phyloP scores from a whole-genome alignment of 2,888 invertebrate species.

The Yponomeuta plumbellus region DNA sequence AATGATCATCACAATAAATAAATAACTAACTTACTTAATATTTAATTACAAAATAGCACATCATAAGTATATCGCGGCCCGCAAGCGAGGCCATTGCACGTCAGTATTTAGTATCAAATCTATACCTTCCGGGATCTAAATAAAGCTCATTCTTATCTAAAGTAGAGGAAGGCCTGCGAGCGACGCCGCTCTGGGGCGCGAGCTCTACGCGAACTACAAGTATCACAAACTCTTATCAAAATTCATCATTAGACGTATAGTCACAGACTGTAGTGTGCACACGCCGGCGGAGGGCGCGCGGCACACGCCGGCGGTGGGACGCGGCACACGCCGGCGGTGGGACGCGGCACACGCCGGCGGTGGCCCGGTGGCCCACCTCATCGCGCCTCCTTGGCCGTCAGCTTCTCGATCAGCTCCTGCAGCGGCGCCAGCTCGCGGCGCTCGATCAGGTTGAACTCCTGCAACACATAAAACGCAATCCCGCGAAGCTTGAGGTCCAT shows the following conservation, averaged over 20 bases:
- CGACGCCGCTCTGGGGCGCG: not conserved
- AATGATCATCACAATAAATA: conserved; percentile 31
- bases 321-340: conserved; percentile 1
- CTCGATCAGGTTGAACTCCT: conserved; percentile 98
- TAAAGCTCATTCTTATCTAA: conserved; percentile 24
- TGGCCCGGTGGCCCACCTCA: conserved; percentile 52
- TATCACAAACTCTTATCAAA: conserved; percentile 11
- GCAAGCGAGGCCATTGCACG: conserved; percentile 16
- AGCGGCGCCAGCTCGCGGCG: conserved; percentile 96
- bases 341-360: conserved; percentile 1
- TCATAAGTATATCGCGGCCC: conserved; percentile 12
- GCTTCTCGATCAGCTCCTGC: conserved; percentile 97
- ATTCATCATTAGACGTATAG: conserved; percentile 2
- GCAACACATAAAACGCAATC: conserved; percentile 35
- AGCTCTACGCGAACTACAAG: not conserved
- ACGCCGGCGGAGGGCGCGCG: conserved; percentile 3
- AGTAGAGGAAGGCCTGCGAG: conserved; percentile 2
- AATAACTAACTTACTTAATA: conserved; percentile 32
- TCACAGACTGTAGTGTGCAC: not conserved
- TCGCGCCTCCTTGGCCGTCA: conserved; percentile 92
- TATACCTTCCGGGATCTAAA: conserved; percentile 40
- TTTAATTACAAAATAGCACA: conserved; percentile 18
- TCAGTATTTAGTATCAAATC: conserved; percentile 44
- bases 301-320: conserved; percentile 1
- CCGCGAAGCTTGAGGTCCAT: too few species aligned